Conservation (phyloP, 2,797 vertebrate genomes). For the Todus mexicanus region DNA sequence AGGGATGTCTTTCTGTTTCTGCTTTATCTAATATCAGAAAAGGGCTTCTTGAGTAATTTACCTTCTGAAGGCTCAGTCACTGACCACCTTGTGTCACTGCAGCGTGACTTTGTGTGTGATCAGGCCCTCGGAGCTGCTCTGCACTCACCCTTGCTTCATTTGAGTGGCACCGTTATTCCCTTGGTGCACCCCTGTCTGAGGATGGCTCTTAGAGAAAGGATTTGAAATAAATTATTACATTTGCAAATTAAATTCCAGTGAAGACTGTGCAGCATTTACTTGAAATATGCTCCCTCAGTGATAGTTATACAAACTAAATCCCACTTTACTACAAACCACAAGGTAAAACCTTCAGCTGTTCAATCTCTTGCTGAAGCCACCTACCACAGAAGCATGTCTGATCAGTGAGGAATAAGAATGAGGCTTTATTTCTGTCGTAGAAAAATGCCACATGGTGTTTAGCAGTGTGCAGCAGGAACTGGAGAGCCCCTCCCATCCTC, state of each 20-base stretch:
- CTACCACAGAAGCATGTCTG: not conserved
- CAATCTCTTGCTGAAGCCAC: not conserved
- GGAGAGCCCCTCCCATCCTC: not conserved
- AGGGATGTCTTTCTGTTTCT: not conserved
- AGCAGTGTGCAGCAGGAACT: not conserved
- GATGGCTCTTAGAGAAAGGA: not conserved
- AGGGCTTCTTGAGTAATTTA: not conserved
- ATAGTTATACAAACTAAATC: not conserved
- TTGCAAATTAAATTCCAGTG: not conserved
- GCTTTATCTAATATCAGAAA: not conserved
- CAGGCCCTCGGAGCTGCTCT: not conserved
- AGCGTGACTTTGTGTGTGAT: not conserved
- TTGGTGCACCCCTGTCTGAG: not conserved
- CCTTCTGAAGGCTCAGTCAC: not conserved
- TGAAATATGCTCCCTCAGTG: not conserved
- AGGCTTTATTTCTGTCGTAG: not conserved
- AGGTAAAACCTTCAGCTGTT: not conserved
- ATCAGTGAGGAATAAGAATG: not conserved
- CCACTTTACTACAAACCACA: not conserved
- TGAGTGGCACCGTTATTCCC: not conserved
- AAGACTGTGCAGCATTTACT: not conserved
- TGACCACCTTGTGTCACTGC: not conserved
- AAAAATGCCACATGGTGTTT: not conserved
- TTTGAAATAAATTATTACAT: not conserved
- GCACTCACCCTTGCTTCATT: not conserved